Base-by-base conservation (phyloP, 2,797 vertebrate genomes). In the Neostethus bicornis region DNA sequence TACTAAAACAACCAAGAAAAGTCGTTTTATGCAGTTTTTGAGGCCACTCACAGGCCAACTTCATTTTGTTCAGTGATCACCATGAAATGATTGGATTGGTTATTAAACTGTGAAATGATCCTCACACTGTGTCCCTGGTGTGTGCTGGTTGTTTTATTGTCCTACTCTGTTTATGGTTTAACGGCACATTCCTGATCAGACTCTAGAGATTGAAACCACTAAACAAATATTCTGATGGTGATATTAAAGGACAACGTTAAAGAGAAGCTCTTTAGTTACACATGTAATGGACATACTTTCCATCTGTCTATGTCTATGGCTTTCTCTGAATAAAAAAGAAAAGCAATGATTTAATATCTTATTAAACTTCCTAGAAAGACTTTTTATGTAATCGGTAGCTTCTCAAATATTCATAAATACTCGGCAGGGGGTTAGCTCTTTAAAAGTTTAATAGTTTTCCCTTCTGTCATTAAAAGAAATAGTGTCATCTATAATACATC, bases 141-240 rank as follows among this genome's bases (percentile, higher is more conserved):
- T 41, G n/a, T 7, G 2, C 57, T 61, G 43, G 29, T 2, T 14
- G 26, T 20, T 75, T 73, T 69, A 68, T 77, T 61, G 46, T 54
- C 60, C 47, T 28, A 26, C 48, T 45, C 25, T 48, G 62, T 80
- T 76, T 77, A 68, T 53, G 49, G 62, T 73, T 69, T 73, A 54
- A 71, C 47, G 51, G 44, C 61, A 59, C 80, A 79, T 84, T 75
- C 62, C 73, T 66, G 55, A 62, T 19, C 35, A 44, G 50, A 26
- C 49, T 71, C 50, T 78, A 69, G 65, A 46, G 66, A 50, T 49
- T 60, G 48, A 75, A 51, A 61, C 42, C 65, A 46, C 58, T 74
- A 48, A 55, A 61, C 56, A 64, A 46, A 75, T 53, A 41, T 8
- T 21, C 35, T 49, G 46, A 66, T 51, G 46, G 26, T 24, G 25